Evolutionary conservation across 2,888 invertebrate genomes (phyloP).

Genomic region (Meiosimyza decipiens): DNA sequence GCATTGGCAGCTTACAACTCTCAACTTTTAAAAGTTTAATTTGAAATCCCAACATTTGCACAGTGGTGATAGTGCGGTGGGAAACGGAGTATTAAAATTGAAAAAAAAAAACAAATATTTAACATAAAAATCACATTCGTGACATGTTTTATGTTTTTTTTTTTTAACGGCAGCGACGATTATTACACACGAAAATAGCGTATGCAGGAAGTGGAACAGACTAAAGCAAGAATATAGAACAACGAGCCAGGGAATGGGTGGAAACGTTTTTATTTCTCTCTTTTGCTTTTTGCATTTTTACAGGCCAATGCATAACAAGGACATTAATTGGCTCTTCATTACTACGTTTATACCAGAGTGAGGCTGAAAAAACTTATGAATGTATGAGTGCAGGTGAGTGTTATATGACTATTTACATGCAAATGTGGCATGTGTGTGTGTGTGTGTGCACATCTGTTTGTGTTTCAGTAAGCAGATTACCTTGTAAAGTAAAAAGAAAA

Average conservation of each 20-base stretch:
- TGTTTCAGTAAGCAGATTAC: not conserved
- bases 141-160: too few relatives aligned
- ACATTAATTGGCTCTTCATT: slow-evolving; percentile 33
- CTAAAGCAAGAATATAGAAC: too few relatives aligned
- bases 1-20: not conserved
- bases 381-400: slow-evolving; percentile 1
- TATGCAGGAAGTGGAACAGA: too few relatives aligned
- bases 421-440: not conserved
- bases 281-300: not conserved
- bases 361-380: not conserved
- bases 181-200: too few relatives aligned
- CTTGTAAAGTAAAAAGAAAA: slow-evolving; percentile 22
- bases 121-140: too few relatives aligned
- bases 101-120: too few relatives aligned
- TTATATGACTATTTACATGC: not conserved
- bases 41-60: slow-evolving; percentile 27
- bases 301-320: slow-evolving; percentile 35
- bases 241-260: not conserved
- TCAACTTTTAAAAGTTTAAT: slow-evolving; percentile 19
- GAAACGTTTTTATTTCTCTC: not conserved
- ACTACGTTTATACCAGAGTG: slow-evolving; percentile 8
- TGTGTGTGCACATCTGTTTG: not conserved
- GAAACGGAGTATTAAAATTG: not conserved
- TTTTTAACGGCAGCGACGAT: too few relatives aligned
- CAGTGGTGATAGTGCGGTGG: not conserved